Evolutionary conservation across 2,797 vertebrate species (phyloP).

Genomic region (Squalus acanthias): DNA sequence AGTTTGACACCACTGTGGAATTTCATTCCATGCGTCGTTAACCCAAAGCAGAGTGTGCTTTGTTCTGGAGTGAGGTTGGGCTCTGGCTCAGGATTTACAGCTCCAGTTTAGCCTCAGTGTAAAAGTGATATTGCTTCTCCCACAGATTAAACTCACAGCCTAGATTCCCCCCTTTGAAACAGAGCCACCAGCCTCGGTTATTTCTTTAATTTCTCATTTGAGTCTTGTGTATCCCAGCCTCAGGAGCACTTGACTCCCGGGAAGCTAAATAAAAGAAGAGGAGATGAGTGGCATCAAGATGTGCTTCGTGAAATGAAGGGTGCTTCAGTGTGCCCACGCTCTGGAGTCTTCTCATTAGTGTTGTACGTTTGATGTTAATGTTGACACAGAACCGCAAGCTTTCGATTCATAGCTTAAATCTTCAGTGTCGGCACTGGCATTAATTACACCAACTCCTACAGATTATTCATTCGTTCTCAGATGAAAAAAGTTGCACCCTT

Average conservation of each 20-base stretch:
- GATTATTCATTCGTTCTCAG: neutral
- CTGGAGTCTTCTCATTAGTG: neutral
- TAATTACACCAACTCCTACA: neutral
- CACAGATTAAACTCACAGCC: no score
- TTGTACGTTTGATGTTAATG: neutral
- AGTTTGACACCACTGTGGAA: no score
- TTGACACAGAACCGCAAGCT: neutral
- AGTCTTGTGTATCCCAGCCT: neutral
- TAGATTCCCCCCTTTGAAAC: neutral
- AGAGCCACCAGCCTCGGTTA: neutral
- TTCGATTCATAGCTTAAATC: neutral
- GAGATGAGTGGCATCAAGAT: no score
- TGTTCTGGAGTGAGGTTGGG: no score
- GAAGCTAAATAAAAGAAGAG: neutral
- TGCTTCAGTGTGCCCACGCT: neutral
- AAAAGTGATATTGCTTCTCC: no score
- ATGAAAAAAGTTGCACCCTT: neutral
- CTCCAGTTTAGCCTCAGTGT: no score
- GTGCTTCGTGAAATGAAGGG: neutral
- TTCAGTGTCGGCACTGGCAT: neutral
- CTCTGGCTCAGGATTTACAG: no score
- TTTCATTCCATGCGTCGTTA: no score
- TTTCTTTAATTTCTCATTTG: neutral
- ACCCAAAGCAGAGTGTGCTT: no score
- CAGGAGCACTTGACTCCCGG: no score